Conservation (phyloP, 2,113 vertebrate species). For the Rhinogobius similis region DNA sequence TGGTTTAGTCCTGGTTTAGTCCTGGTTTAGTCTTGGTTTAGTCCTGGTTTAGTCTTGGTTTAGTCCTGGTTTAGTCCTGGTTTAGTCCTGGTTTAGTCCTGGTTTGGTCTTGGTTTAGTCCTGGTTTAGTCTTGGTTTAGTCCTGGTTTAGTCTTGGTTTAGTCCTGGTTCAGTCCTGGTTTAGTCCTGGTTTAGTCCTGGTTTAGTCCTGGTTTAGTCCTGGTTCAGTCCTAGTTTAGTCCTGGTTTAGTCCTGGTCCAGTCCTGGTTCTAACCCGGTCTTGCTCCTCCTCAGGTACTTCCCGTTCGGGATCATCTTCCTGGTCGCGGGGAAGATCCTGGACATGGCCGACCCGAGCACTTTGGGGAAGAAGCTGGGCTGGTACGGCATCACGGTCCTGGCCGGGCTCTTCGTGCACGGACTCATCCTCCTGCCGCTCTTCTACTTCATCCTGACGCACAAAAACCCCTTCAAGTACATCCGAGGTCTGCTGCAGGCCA, state of each 20-base stretch:
- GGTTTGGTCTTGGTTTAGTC: too few species aligned
- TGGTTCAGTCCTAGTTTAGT: too few species aligned
- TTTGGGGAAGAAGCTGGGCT: constrained; percentile 83
- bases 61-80: too few species aligned
- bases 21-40: too few species aligned
- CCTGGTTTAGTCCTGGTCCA: neutral
- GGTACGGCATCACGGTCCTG: constrained; percentile 85
- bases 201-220: too few species aligned
- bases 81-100: too few species aligned
- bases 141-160: too few species aligned
- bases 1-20: too few species aligned
- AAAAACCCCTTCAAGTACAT: constrained; percentile 87
- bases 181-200: too few species aligned
- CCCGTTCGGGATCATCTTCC: constrained; percentile 88
- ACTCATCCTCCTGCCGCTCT: constrained; percentile 80
- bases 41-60: too few species aligned
- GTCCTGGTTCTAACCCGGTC: neutral
- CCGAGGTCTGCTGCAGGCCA: constrained; percentile 84
- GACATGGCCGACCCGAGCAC: constrained; percentile 85
- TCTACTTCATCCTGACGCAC: constrained; percentile 81
- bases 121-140: too few species aligned
- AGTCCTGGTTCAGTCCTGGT: too few species aligned
- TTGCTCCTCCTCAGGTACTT: constrained; percentile 81
- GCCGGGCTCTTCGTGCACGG: constrained; percentile 81
- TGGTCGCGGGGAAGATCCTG: constrained; percentile 88